Evolutionary conservation across 2,797 vertebrate genomes (phyloP), one percentile per base, ranked within the genome.

Genomic region (Bovichtus variegatus): DNA sequence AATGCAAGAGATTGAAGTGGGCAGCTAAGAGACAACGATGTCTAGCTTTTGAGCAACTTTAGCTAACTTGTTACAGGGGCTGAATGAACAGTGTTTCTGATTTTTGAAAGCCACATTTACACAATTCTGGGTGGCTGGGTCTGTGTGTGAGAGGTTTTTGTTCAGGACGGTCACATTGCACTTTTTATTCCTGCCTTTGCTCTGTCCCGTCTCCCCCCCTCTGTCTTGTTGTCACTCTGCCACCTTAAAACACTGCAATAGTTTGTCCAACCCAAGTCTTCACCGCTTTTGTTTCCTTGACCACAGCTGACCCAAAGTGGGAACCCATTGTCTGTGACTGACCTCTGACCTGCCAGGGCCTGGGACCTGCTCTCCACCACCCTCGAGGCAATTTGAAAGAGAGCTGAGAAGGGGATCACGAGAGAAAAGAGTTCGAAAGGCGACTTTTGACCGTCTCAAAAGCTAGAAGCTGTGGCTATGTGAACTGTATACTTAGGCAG

Each of bases 311-410:
- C 92, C 92, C 85, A 71, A 71, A 85, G 89, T 74, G 60, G 78
- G 73, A 80, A 64, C 25, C 74, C 76, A 90, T 94, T 94, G 91
- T 94, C 66, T 51, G 43, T 4, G 34, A 9, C 49, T 10, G 61
- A 92, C 90, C 91, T 91, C 58, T 91, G 90, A 93, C 90, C 87
- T 58, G 27, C 34, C 54, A 62, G 92, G 89, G 89, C 92, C 94
- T 93, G 92, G 89, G 92, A 94, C 90, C 89, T 91, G 87, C 80
- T 86, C 81, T 62, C 75, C 11, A 43, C 57, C 77, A 71, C 82
- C 87, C 87, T 70, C 49, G 16, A 71, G 87, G 86, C 87, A 38
- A 36, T 68, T 72, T 80, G 53, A 83, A 89, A 87, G 83, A 73
- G 68, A 73, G 25, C 29, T 44, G 58, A 79, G 63, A 55, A 61